These are phyloP conservation scores for Astatoreochromis straeleni DNA, from an alignment of 2,113 vertebrate genomes.

Conservation along the genomic window DNA sequence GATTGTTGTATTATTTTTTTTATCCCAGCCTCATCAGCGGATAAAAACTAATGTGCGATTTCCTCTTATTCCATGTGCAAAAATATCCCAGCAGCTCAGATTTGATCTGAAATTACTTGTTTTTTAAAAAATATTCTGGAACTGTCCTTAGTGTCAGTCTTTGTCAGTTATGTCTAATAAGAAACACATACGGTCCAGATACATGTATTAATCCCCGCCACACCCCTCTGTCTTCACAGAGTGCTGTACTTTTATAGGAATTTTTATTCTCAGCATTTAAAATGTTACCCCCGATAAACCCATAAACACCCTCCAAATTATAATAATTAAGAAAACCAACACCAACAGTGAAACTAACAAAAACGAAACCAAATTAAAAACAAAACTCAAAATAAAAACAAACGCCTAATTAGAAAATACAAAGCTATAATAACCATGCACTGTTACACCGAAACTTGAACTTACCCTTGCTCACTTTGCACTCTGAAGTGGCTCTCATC, in stretches of 20 bases:
- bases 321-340: neutral
- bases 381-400: neutral
- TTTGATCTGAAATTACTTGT: neutral
- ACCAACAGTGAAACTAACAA: neutral
- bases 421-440: neutral
- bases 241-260: neutral
- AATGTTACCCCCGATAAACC: neutral
- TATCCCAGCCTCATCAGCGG: neutral
- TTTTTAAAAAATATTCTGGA: accelerated
- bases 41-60: neutral
- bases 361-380: neutral
- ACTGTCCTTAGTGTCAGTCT: neutral
- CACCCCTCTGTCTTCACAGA: neutral
- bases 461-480: neutral
- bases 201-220: neutral
- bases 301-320: neutral
- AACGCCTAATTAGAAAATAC: neutral
- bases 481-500: neutral
- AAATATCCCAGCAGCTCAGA: neutral
- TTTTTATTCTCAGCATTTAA: neutral
- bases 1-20: neutral
- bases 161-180: neutral
- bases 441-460: neutral
- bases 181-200: neutral
- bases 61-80: neutral